Percentiles rank a stretch among this genome's conserved stretches.
Evolutionary conservation across 1,140 invertebrate genomes (phyloP).

Genomic region (Drosophila sucinea): DNA sequence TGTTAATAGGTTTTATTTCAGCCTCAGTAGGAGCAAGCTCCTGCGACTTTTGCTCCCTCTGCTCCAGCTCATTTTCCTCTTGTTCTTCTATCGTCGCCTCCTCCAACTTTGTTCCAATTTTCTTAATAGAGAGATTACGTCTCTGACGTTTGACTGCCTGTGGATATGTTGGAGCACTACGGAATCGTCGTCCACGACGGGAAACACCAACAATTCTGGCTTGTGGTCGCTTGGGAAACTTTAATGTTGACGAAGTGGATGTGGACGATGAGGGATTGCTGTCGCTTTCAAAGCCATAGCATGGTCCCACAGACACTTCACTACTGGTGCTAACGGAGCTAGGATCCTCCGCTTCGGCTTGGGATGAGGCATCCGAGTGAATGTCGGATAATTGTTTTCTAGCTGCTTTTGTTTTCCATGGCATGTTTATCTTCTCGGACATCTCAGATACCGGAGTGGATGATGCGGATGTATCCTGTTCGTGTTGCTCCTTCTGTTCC

Average conservation of each 20-base stretch:
- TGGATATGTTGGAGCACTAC: constrained; percentile 18
- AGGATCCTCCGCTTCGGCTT: not conserved
- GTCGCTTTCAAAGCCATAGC: constrained; percentile 54
- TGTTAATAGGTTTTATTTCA: not conserved
- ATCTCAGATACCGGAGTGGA: constrained; percentile 5
- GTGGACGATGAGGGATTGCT: constrained; percentile 27
- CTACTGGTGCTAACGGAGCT: constrained; percentile 17
- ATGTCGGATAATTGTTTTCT: constrained; percentile 59
- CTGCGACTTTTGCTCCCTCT: not conserved
- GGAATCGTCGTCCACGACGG: constrained; percentile 28
- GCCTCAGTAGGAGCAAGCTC: not conserved
- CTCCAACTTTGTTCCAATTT: not conserved
- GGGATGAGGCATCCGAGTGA: constrained; percentile 14
- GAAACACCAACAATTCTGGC: not conserved
- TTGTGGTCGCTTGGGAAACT: constrained; percentile 35
- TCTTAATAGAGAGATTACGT: constrained; percentile 17
- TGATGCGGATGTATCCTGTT: not conserved
- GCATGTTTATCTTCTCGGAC: constrained; percentile 21
- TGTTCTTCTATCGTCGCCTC: constrained; percentile 18
- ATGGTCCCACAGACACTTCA: constrained; percentile 55
- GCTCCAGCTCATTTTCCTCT: constrained; percentile 2
- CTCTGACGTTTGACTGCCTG: constrained; percentile 28
- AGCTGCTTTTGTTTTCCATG: constrained; percentile 69
- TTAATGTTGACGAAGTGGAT: not conserved
- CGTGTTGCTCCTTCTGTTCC: not conserved